Percentiles rank a stretch among this genome's conserved stretches.
Conservation (phyloP, 2,113 vertebrate species). For the Sardina pilchardus region DNA sequence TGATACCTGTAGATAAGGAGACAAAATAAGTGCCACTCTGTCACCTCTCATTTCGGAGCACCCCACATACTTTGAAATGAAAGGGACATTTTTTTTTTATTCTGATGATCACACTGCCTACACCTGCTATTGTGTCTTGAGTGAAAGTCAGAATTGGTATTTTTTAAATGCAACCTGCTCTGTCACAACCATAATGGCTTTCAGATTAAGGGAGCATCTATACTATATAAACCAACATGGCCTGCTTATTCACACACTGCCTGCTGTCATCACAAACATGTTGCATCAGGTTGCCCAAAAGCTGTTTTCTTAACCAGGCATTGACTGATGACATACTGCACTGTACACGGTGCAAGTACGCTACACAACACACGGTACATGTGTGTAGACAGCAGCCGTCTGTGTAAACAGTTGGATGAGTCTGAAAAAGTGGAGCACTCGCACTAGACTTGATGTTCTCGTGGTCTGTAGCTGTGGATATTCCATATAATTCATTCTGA, state of each 20-base stretch:
- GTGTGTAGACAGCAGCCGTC: not conserved
- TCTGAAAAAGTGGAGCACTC: too few relatives aligned
- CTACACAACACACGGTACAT: not conserved
- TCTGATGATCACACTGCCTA: constrained; percentile 4
- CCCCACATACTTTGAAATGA: constrained; percentile 13
- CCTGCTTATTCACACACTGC: not conserved
- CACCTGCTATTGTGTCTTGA: constrained; percentile 1
- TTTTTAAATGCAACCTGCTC: constrained; percentile 13
- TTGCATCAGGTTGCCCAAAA: not conserved
- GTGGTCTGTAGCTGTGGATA: not conserved
- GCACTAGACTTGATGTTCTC: not conserved
- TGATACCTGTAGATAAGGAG: constrained; percentile 34
- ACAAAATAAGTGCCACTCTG: constrained; percentile 27
- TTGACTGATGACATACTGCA: not conserved
- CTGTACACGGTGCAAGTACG: not conserved
- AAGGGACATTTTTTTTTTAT: constrained; percentile 15
- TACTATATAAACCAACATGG: not conserved
- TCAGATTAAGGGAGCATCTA: not conserved
- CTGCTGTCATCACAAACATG: not conserved
- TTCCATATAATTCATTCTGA: not conserved
- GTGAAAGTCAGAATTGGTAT: constrained; percentile 19
- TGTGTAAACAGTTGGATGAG: not conserved
- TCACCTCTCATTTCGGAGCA: constrained; percentile 25
- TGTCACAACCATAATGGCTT: not conserved
- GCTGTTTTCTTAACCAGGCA: not conserved